Evolutionary conservation across 2,113 vertebrate genomes (phyloP).

Genomic region (chimpanzee (Pan troglodytes)): NHGRI_mPanTro3-v2.1_pri NC_072402.2:27000501-27001000

Average conservation of each 20-base stretch:
- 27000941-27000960: neutral
- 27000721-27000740: neutral
- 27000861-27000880: neutral
- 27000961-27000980: neutral
- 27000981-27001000: slow-evolving; percentile 3
- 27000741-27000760: neutral
- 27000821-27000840: slow-evolving; percentile 6
- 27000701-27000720: slow-evolving; percentile 23
- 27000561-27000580: neutral
- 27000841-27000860: neutral
- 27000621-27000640: neutral
- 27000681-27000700: neutral
- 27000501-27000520: neutral
- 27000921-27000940: neutral
- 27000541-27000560: slow-evolving; percentile 34
- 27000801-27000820: neutral
- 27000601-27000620: neutral
- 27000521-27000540: neutral
- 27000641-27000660: slow-evolving; percentile 64
- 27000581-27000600: slow-evolving; percentile 48
- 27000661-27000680: slow-evolving; percentile 33
- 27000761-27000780: neutral
- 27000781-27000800: neutral
- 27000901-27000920: slow-evolving; percentile 4
- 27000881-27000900: neutral